Conservation (phyloP, 1,140 invertebrate species). For the Rhynchophorus ferrugineus region DNA sequence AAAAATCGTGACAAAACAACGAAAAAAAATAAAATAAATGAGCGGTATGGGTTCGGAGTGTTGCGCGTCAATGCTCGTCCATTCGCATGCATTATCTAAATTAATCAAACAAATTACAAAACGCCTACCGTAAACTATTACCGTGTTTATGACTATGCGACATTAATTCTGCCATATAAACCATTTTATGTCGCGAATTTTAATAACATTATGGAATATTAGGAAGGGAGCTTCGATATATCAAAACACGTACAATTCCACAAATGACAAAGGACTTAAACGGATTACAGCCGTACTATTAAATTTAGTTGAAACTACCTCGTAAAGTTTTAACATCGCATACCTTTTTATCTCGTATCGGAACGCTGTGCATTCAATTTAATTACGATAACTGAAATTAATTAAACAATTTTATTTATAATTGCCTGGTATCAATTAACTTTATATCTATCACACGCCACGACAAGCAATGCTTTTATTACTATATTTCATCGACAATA, state of each 20-base stretch:
- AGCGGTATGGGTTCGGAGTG: no score
- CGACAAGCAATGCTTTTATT: no score
- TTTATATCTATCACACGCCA: no score
- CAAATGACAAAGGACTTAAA: constrained; percentile 22
- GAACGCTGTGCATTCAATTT: background rate
- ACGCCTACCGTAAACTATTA: constrained; percentile 14
- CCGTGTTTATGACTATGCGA: constrained; percentile 12
- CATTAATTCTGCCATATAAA: constrained; percentile 20
- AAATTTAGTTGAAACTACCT: constrained; percentile 23
- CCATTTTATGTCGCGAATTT: constrained; percentile 18
- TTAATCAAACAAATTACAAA: constrained; percentile 14
- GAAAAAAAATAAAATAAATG: no score
- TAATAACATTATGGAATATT: constrained; percentile 22
- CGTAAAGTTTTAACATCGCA: constrained; percentile 19
- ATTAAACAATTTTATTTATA: background rate
- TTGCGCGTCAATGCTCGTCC: no score
- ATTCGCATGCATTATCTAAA: constrained; percentile 13
- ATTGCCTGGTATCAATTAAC: no score
- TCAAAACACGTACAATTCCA: constrained; percentile 20
- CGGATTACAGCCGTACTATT: constrained; percentile 18
- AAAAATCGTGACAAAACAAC: background rate
- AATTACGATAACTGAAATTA: background rate
- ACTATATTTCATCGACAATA: no score
- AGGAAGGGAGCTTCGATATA: constrained; percentile 17
- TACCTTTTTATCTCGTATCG: constrained; percentile 19